Conservation (phyloP, 2,888 invertebrate species). For the Yponomeuta evonymella region DNA sequence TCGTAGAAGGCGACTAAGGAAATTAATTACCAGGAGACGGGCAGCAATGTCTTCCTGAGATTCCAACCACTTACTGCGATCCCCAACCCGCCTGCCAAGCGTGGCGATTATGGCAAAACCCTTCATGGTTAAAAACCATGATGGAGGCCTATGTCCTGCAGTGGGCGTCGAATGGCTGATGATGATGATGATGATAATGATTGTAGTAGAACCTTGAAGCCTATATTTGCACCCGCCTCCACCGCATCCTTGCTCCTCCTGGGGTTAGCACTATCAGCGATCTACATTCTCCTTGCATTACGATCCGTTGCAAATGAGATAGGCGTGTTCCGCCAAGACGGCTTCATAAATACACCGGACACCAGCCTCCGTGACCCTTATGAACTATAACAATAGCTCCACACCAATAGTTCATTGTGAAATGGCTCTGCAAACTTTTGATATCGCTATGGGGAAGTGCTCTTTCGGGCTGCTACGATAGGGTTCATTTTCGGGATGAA, state of each 20-base stretch:
- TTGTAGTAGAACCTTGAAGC: too few relatives aligned
- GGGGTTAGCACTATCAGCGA: neutral
- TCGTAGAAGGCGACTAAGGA: too few relatives aligned
- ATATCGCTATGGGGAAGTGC: neutral
- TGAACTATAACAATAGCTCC: neutral
- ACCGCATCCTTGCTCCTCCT: neutral
- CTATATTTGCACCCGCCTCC: too few relatives aligned
- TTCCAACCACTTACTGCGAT: too few relatives aligned
- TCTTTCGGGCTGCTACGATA: neutral
- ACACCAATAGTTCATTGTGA: neutral
- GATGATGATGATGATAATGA: too few relatives aligned
- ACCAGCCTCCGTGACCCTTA: slow-evolving; percentile 17
- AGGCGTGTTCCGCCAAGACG: slow-evolving; percentile 20
- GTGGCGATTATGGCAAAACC: too few relatives aligned
- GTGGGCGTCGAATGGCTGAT: too few relatives aligned
- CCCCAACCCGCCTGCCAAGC: too few relatives aligned
- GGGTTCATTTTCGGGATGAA: neutral
- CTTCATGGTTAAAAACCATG: too few relatives aligned
- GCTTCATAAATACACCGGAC: slow-evolving; percentile 23
- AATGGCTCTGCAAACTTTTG: neutral
- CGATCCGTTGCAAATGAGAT: slow-evolving; percentile 17
- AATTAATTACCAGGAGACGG: too few relatives aligned
- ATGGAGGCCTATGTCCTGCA: too few relatives aligned
- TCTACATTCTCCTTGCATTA: slow-evolving; percentile 8
- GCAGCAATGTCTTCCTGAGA: too few relatives aligned